Base-by-base conservation (phyloP, 2,888 invertebrate genomes). In the Tiliacea citrago region DNA sequence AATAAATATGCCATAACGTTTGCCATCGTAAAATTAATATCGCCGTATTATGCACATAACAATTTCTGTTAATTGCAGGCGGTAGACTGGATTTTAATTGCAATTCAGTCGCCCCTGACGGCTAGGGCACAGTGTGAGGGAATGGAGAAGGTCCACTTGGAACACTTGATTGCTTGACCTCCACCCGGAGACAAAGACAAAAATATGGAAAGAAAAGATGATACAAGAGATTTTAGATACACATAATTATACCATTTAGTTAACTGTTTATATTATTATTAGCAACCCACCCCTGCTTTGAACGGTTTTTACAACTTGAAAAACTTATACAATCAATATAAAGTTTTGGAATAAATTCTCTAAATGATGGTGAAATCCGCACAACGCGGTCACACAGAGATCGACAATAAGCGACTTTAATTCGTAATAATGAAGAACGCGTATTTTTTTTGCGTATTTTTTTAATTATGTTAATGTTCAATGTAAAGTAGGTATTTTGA, bases 41-140 rank as follows among this genome's bases (percentile, higher is more conserved):
- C 61, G 51, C 55, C 61, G 42, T 83, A 87, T 85, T 83, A 81
- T 85, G 86, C 75, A 87, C 79, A 75, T 76, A 81, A 79, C 81
- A 77, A 85, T 85, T 83, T 76, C 75, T 79, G 86, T 70, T 79
- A 87, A 86, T 74, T 73, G 75, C 77, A 74, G 68, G 70, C 66
- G 74, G 66, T 69, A 61, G 67, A 58, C 75, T 77, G 73, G 75
- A 85, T 87, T 85, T 85, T 85, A 86, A 87, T 85, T 82, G 83
- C 73, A 79, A 63, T 81, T 76, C 62, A 74, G 68, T 75, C 68
- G 77, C 73, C 58, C 65, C 70, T 65, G 69, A 81, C 55, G 72
- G 51, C n/a, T 13, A 9, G 24, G 60, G 10, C 35, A 70, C 72
- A 6, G 16, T 8, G 21, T 49, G n/a, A 29, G 5, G 8, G 21